Base-by-base conservation (phyloP, 2,113 vertebrate species). In the Sarotherodon lohbergeri region DNA sequence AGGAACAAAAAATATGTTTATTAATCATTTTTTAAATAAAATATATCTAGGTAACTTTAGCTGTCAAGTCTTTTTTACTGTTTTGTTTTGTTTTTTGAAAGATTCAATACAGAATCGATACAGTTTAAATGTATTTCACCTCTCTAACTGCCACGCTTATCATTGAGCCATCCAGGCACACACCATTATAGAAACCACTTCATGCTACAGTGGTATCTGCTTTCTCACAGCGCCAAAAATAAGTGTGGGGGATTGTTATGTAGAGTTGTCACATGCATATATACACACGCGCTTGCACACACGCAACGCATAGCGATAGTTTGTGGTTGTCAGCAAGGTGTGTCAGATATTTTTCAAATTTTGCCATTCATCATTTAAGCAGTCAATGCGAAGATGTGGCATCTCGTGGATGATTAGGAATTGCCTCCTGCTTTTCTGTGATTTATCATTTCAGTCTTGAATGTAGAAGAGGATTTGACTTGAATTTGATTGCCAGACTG, bases 221-320 rank as follows among this genome's bases (percentile, higher is more conserved):
- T 94, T 92, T 95, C 93, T 90, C 90, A 52, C 81, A 55, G 56
- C n/a, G 94, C 94, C 95, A 93, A 94, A 96, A 96, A 96, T 96
- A 96, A 93, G 84, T 22, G 13, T 80, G 39, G 27, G 80, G 80
- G 87, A 90, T 95, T 96, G 94, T 95, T 93, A 90, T 92, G 87
- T 82, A 22, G 82, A 68, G 84, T 76, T 88, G 89, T 90, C 88
- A 86, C 90, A 90, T 85, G 86, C 86, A 88, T 82, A 54, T 32
- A 88, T 81, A 41, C 84, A 46, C 84, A 46, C 39, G 5, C 16
- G 11, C 50, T 50, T 52, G 55, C 56, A 29, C 81, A 80, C 63
- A 76, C 12, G 14, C 76, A 87, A 83, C 16, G 22, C 13, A 14
- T 56, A 41, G 84, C 6, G 12, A 78, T 9, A 14, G 73, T 90